Evolutionary conservation across 1,140 invertebrate species (phyloP).

Genomic region (Apis laboriosa): DNA sequence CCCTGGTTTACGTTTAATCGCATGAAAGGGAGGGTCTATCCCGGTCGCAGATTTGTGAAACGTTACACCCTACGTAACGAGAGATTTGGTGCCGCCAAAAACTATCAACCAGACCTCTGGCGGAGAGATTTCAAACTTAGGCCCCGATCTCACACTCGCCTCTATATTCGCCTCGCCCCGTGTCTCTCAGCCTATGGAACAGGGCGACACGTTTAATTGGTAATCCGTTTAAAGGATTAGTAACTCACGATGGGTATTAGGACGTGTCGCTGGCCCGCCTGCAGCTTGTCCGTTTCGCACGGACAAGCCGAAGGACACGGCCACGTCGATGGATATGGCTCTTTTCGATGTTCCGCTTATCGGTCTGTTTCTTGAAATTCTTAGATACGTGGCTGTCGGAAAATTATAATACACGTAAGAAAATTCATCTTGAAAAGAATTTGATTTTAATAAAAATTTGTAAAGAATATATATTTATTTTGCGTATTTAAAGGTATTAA

Average conservation of each 20-base stretch:
- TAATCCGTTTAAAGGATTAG: constrained; percentile 81
- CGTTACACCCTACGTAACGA: no score
- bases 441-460: no score
- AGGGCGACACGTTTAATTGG: constrained; percentile 78
- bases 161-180: constrained; percentile 3
- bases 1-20: no score
- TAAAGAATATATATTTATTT: no score
- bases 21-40: no score
- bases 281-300: constrained; percentile 75
- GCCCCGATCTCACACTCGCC: background rate
- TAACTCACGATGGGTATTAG: constrained; percentile 77
- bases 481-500: no score
- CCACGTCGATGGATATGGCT: constrained; percentile 41
- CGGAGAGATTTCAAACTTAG: constrained; percentile 25
- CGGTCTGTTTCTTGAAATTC: background rate
- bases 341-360: constrained; percentile 14
- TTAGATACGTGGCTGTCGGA: background rate
- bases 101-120: background rate
- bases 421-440: no score
- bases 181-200: constrained; percentile 53
- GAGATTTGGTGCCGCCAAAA: constrained; percentile 10
- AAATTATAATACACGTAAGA: background rate
- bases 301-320: constrained; percentile 71
- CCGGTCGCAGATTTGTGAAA: no score
- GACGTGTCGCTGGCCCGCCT: constrained; percentile 73